Evolutionary conservation across 2,113 vertebrate genomes (phyloP).

Genomic region (Megaceryle maxima): DNA sequence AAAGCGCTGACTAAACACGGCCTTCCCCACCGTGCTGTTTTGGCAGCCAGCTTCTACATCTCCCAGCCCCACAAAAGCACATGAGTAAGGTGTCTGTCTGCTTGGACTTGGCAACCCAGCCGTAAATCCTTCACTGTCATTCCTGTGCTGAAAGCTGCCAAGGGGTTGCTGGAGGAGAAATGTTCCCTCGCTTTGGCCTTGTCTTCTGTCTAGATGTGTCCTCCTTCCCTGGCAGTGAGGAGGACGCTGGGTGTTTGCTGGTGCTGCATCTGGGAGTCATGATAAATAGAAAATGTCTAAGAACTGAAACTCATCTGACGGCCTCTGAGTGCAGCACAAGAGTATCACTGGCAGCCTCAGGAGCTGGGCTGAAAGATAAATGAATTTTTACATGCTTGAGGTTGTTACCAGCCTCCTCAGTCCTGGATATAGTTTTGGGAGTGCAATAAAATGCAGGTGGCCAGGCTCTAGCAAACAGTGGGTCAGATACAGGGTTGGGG

Average conservation of each 20-base stretch:
- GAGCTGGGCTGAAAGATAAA: conserved; percentile 16
- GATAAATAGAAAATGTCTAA: conserved; percentile 34
- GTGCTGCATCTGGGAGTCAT: not conserved
- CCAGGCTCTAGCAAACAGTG: not conserved
- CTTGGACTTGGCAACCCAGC: not conserved
- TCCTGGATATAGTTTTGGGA: not conserved
- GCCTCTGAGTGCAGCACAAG: not conserved
- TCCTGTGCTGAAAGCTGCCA: conserved; percentile 15
- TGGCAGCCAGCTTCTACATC: not conserved
- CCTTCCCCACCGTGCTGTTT: not conserved
- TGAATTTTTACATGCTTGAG: not conserved
- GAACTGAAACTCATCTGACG: not conserved
- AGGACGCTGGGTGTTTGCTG: not conserved
- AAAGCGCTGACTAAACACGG: not conserved
- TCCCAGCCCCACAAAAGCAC: not conserved
- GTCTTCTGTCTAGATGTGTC: not conserved
- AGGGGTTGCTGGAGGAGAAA: conserved; percentile 12
- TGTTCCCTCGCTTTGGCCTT: not conserved
- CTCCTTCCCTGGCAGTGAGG: not conserved
- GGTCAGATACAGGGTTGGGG: not conserved
- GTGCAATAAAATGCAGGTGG: not conserved
- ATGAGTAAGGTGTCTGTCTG: not conserved
- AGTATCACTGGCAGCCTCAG: not conserved
- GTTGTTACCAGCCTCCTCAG: not conserved
- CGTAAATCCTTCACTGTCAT: conserved; percentile 27